Evolutionary conservation across 2,113 vertebrate species (phyloP), one percentile per base, ranked within the genome.

Genomic region (Empidonax alnorum): DNA sequence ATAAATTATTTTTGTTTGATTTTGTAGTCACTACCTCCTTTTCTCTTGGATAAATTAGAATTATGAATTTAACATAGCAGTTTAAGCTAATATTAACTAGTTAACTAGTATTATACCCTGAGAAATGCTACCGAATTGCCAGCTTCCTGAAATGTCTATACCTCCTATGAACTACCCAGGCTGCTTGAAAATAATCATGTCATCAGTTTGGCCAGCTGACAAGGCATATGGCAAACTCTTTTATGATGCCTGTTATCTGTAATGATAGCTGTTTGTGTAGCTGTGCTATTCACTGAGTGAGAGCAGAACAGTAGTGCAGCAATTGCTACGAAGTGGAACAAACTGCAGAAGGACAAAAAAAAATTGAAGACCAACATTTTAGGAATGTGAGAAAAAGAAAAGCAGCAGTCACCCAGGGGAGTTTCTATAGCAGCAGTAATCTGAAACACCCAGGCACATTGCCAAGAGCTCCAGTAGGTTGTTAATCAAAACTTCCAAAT

Each of bases 401-500:
- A 88, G 55, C 56, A 88, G 56, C 61, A 89, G 72, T 89, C 79
- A 91, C 92, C 76, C 84, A 94, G 79, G 77, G 52, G 58, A 96
- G 74, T 86, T 96, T 87, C 87, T 96, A 78, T 84, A 96, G 82
- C 94, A 93, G 56, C 75, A 89, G 53, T 94, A 79, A 86, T 96
- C 86, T 90, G 55, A 94, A 94, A 80, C 80, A 94, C 53, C 65
- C 94, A 93, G 87, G 67, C 93, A 42, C 5, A 2, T 85, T 93
- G 94, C 92, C 96, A 96, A 84, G 83, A 94, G 79, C 89, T 95
- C 81, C 83, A 92, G 91, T 84, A 25, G 72, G 74, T 30, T 89
- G 82, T 87, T 93, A 90, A 96, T 89, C 88, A 96, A 96, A 95
- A 87, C 58, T 94, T 96, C 75, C 50, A 72, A 87, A 59, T 81